Evolutionary conservation across 2,797 vertebrate species (phyloP).

Genomic region (Notamacropus eugenii): DNA sequence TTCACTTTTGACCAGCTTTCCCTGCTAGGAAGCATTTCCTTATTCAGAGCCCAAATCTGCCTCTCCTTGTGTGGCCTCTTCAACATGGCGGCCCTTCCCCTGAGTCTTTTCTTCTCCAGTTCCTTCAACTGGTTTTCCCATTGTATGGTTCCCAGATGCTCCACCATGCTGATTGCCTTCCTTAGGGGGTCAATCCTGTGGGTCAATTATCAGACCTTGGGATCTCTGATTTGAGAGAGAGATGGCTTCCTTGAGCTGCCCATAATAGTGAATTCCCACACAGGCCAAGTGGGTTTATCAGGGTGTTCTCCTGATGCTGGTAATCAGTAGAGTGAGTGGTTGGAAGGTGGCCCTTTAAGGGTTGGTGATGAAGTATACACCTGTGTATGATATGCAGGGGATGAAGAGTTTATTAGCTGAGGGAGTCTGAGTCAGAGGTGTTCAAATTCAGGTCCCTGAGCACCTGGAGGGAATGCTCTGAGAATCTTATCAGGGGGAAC

Average conservation of each 20-base stretch:
- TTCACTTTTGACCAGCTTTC: background rate
- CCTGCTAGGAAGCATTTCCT: background rate
- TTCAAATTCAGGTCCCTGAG: background rate
- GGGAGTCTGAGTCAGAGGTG: background rate
- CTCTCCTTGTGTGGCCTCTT: background rate
- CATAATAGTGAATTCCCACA: background rate
- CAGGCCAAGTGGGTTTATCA: background rate
- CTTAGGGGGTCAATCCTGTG: background rate
- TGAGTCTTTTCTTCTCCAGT: background rate
- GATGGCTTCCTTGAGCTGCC: background rate
- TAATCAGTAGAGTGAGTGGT: background rate
- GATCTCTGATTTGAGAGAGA: background rate
- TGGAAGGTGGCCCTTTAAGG: background rate
- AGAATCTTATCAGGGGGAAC: background rate
- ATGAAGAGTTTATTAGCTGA: background rate
- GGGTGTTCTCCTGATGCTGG: background rate
- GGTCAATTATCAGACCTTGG: background rate
- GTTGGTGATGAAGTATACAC: background rate
- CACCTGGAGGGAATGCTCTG: background rate
- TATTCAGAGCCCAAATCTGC: background rate
- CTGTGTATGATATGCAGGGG: background rate
- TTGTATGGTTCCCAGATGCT: background rate
- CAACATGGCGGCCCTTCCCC: background rate
- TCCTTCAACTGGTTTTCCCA: background rate
- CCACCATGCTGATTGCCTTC: background rate